Evolutionary conservation across 2,888 invertebrate genomes (phyloP).

Genomic region (Unio delphinus): DNA sequence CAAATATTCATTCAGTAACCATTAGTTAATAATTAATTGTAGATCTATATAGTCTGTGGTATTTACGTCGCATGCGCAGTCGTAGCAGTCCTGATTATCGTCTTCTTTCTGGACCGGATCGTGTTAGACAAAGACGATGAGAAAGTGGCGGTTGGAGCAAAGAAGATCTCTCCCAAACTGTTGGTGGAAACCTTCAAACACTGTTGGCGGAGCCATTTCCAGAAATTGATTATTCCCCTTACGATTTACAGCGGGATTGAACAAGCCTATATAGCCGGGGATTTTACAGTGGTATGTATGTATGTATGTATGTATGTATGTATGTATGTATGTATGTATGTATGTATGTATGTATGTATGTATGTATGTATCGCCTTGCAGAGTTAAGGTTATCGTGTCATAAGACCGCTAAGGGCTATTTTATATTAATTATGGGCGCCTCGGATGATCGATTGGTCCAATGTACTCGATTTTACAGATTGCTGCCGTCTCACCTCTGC

Average conservation of each 20-base stretch:
- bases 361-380: conserved; percentile 56
- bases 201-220: conserved; percentile 87
- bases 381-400: too few relatives aligned
- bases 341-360: too few relatives aligned
- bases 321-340: too few relatives aligned
- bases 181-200: conserved; percentile 84
- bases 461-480: too few relatives aligned
- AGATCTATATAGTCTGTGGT: conserved; percentile 87
- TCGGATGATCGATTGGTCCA: too few relatives aligned
- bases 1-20: too few relatives aligned
- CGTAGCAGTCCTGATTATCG: conserved; percentile 88
- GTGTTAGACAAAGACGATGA: conserved; percentile 38
- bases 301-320: too few relatives aligned
- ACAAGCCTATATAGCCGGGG: conserved; percentile 93
- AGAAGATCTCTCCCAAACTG: conserved; percentile 30
- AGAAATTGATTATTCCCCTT: conserved; percentile 92
- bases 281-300: conserved; percentile 69
- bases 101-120: conserved; percentile 83
- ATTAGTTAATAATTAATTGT: conserved; percentile 72
- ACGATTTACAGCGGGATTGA: conserved; percentile 98
- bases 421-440: too few relatives aligned
- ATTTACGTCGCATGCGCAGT: conserved; percentile 91
- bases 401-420: too few relatives aligned
- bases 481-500: too few relatives aligned
- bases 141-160: conserved; percentile 10